Base-by-base conservation (phyloP, 2,888 invertebrate genomes). In the Augiades crinisus region DNA sequence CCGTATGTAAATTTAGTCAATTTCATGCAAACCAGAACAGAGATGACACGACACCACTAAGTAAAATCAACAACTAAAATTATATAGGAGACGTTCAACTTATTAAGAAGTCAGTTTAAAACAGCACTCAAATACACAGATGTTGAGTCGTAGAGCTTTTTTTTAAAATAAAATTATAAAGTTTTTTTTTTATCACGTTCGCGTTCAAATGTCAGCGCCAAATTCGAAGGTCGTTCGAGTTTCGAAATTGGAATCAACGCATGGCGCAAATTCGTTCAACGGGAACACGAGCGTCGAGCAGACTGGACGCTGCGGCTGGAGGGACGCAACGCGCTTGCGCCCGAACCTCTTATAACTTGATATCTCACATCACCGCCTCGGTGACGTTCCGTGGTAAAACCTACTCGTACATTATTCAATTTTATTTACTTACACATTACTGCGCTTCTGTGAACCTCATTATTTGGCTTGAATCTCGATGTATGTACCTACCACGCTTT, bases 321-420 rank as follows among this genome's bases (percentile, higher is more conserved):
- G 50, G 44, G 43, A 33, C 57, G 56, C 55, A 75, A 13, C 68
- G 81, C 86, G 87, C 87, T 77, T 84, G 86, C 76, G 79, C 79
- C 68, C 64, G 64, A 76, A 76, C 74, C 80, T 81, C 81, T 81
- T 80, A 84, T 83, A 85, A 84, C 83, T 81, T 85, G 82, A 84
- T 86, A 86, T 85, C 80, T 78, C 81, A 78, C 81, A 81, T 83
- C 81, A 79, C 79, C 80, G 78, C 80, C 76, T 78, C 76, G 78
- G 78, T 82, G 82, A 84, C 85, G 81, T 79, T 80, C 75, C 77
- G 79, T 80, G 80, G 81, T 76, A 79, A 81, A 83, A 78, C 77
- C 75, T 78, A 79, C 78, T 80, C 77, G 74, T 81, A 78, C 80
- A 84, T 85, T 81, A 84, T 85, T 83, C 80, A 81, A 81, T 82